These are phyloP conservation scores for Troides oblongomaculatus DNA, from an alignment of 2,888 invertebrate genomes.

Conservation along the genomic window DNA sequence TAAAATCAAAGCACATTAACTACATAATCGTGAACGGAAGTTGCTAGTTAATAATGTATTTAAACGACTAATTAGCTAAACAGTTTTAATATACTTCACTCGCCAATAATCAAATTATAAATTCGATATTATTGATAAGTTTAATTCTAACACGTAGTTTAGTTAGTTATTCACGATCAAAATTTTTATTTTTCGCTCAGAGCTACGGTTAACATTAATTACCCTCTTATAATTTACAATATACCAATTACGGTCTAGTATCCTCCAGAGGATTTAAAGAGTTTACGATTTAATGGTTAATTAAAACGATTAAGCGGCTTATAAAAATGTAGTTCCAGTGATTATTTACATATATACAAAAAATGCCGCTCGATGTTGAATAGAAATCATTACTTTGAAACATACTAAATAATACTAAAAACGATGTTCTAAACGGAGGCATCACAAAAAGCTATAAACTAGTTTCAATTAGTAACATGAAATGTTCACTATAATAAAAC, in stretches of 20 bases:
- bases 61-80: constrained; percentile 17
- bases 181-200: constrained; percentile 21
- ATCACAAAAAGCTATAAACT: background rate
- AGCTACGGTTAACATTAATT: constrained; percentile 28
- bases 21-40: constrained; percentile 43
- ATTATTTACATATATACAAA: constrained; percentile 64
- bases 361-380: constrained; percentile 19
- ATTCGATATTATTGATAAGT: constrained; percentile 23
- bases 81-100: constrained; percentile 14
- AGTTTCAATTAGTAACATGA: background rate
- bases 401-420: background rate
- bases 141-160: constrained; percentile 16
- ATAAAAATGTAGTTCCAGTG: constrained; percentile 62
- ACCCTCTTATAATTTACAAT: constrained; percentile 29
- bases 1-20: constrained; percentile 46
- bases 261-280: constrained; percentile 28
- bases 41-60: constrained; percentile 29
- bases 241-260: constrained; percentile 18
- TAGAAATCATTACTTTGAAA: background rate
- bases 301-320: constrained; percentile 52
- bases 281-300: constrained; percentile 33
- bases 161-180: constrained; percentile 16
- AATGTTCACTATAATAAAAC: background rate
- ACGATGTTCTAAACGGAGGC: background rate
- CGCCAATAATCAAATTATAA: constrained; percentile 25